These are phyloP conservation scores for Caenorhabditis sulstoni DNA, from an alignment of 2,888 invertebrate species.

Conservation along the genomic window DNA sequence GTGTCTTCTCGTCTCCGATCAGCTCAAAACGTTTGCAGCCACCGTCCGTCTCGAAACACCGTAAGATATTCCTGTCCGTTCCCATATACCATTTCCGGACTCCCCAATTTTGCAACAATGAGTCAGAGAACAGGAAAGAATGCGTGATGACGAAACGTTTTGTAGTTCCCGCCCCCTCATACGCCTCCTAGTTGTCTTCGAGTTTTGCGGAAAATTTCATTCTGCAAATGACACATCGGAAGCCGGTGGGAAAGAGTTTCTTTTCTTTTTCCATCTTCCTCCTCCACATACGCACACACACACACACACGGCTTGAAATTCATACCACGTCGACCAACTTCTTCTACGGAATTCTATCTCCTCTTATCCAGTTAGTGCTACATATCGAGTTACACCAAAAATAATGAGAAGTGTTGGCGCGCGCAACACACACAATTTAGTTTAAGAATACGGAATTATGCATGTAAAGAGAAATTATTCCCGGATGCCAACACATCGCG, in stretches of 20 bases:
- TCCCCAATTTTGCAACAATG: too few species aligned
- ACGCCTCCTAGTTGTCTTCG: conserved; percentile 16
- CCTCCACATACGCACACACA: conserved; percentile 38
- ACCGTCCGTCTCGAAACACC: too few species aligned
- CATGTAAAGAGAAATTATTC: background rate
- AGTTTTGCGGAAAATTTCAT: conserved; percentile 7
- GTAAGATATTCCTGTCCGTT: too few species aligned
- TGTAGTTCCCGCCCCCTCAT: background rate
- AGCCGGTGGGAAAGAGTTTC: too few species aligned
- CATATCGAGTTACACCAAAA: conserved; percentile 50
- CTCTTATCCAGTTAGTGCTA: conserved; percentile 54
- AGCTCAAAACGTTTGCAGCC: too few species aligned
- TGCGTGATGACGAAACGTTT: background rate
- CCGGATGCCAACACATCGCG: background rate
- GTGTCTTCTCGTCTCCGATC: too few species aligned
- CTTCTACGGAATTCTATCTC: conserved; percentile 55
- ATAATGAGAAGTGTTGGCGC: conserved; percentile 46
- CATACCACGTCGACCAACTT: conserved; percentile 44
- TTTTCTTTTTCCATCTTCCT: background rate
- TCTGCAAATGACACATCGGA: conserved; percentile 34
- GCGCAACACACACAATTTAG: conserved; percentile 3
- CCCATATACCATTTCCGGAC: too few species aligned
- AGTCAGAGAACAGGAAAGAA: too few species aligned
- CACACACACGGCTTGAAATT: conserved; percentile 44
- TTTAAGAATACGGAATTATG: background rate